Base-by-base conservation (phyloP, 1,140 invertebrate species). In the Drosophila kurseongensis region DNA sequence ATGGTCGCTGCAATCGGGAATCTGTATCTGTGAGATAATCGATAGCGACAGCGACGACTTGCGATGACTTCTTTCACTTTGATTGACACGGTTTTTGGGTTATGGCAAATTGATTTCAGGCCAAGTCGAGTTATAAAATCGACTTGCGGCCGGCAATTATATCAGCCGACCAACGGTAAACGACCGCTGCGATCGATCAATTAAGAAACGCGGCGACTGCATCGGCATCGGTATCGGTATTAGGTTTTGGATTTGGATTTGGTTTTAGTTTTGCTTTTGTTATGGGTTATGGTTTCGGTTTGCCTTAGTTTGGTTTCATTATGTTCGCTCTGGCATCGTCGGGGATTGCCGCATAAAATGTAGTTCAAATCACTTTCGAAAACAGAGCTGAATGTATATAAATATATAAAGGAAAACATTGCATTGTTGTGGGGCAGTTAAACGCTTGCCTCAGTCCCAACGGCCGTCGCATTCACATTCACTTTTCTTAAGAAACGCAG, bases 321-420 rank as follows among this genome's bases (percentile, higher is more conserved):
- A 23, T 13, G 55, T 51, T 32, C 5, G 55, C 18, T 36, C 36
- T 12, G 16, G n/a, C 35, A 36, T 41, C 60, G 51, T 40, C n/a
- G 23, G 18, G 14, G 52, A 69, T 69, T 71, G 61, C 74, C 63
- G 74, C 63, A 77, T 76, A 50, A 65, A 61, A 80, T 77, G 60
- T 85, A 80, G 81, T 85, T 80, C 81, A 84, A 60, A 61, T 56
- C 66, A 85, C 78, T 86, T 85, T 85, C 77, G 75, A 80, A 80
- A 79, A 35, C 12, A 42, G 23, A 41, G 32, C 60, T 38, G 27
- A 5, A 3, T 6, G 29, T 1, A 29, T 29, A 18, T 0, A 23
- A 45, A 32, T 56, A 32, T 56, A 32, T 38, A 54, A 68, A 74
- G 45, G 18, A 56, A 62, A 55, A 83, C 55, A 77, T 81, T 85